phyloP scores from a whole-genome alignment of 2,888 invertebrate species.

The Neoitamus cyanurus region DNA sequence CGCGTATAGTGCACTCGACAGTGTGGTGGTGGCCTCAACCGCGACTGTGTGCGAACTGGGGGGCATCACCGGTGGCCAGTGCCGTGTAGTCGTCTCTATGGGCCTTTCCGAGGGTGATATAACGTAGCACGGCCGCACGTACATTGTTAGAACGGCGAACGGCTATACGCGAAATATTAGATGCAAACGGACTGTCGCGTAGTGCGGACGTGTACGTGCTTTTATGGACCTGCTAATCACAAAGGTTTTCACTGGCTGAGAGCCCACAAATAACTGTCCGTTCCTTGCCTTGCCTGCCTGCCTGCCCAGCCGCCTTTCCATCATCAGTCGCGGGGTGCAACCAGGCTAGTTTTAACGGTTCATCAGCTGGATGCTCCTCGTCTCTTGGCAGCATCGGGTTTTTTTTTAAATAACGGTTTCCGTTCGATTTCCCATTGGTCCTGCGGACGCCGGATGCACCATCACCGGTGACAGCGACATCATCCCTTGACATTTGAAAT shows the following conservation, averaged over 20 bases:
- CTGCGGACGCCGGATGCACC: conserved; percentile 14
- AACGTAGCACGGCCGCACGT: conserved; percentile 40
- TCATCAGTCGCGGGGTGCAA: not conserved
- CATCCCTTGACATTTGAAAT: not conserved
- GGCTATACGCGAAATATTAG: conserved; percentile 64
- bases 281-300: not conserved
- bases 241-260: not conserved
- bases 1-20: not conserved
- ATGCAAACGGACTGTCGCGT: conserved; percentile 67
- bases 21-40: not conserved
- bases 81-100: conserved; percentile 48
- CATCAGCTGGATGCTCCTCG: conserved; percentile 23
- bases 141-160: conserved; percentile 58
- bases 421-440: not conserved
- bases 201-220: conserved; percentile 62
- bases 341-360: conserved; percentile 25
- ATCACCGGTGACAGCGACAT: not conserved
- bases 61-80: conserved; percentile 49
- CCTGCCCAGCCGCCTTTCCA: not conserved
- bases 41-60: conserved; percentile 25
- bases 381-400: not conserved
- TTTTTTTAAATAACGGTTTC: conserved; percentile 16
- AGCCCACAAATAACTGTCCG: not conserved
- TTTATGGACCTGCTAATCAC: conserved; percentile 34
- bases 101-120: conserved; percentile 48